These are phyloP conservation scores for Uloborus diversus DNA, from an alignment of 1,140 invertebrate genomes.

Conservation along the genomic window DNA sequence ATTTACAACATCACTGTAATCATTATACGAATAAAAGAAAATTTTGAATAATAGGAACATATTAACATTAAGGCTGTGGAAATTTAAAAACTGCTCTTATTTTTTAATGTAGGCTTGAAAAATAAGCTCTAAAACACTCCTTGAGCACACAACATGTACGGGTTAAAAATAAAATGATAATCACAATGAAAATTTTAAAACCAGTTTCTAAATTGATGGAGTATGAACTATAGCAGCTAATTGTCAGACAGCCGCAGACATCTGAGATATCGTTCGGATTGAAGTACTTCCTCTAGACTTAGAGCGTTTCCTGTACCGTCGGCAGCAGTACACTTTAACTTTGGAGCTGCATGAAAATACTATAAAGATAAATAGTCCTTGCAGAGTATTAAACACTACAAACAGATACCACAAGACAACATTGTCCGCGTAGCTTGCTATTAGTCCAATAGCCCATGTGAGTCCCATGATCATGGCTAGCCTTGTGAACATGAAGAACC, in stretches of 20 bases:
- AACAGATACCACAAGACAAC: slow-evolving; percentile 68
- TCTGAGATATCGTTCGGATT: slow-evolving; percentile 34
- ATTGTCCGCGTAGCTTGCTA: slow-evolving; percentile 61
- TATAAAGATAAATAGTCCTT: slow-evolving; percentile 72
- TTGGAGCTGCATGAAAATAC: slow-evolving; percentile 68
- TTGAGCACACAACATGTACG: no score
- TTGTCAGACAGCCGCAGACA: slow-evolving; percentile 10
- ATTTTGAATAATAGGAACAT: no score
- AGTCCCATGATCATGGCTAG: slow-evolving; percentile 67
- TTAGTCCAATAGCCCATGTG: slow-evolving; percentile 69
- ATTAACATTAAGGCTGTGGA: no score
- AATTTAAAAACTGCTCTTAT: no score
- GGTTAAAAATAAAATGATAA: background rate
- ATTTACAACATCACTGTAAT: no score
- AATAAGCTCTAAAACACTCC: no score
- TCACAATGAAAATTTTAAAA: background rate
- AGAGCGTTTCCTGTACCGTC: background rate
- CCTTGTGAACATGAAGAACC: slow-evolving; percentile 68
- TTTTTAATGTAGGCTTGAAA: no score
- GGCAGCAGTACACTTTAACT: slow-evolving; percentile 3
- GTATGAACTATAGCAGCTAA: background rate
- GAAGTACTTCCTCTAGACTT: slow-evolving; percentile 10
- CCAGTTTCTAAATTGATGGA: background rate
- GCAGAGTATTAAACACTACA: slow-evolving; percentile 70
- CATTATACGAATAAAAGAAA: no score